Evolutionary conservation across 2,113 vertebrate genomes (phyloP).

Genomic region (Otus sunia): DNA sequence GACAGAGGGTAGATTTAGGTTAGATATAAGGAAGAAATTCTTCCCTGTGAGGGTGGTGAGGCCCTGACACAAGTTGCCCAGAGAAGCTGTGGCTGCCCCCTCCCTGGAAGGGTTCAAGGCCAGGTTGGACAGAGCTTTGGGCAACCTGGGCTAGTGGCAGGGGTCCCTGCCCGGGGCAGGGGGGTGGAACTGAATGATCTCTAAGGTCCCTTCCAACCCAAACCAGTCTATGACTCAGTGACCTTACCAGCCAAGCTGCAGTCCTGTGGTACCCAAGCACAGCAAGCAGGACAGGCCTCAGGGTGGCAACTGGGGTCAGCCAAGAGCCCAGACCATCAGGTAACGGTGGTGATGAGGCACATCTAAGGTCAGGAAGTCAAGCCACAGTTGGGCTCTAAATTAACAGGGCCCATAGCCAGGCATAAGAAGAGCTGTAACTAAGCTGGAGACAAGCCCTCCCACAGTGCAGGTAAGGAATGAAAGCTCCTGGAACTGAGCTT

Average conservation of each 20-base stretch:
- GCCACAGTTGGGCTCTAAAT: not conserved
- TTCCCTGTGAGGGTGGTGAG: too few relatives aligned
- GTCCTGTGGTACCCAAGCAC: not conserved
- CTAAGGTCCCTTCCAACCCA: too few relatives aligned
- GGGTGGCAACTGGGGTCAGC: accelerated
- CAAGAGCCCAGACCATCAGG: not conserved
- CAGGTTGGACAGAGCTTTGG: too few relatives aligned
- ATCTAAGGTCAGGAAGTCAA: not conserved
- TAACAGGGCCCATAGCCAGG: accelerated
- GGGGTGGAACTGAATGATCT: too few relatives aligned
- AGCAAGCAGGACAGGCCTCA: not conserved
- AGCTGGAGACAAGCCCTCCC: accelerated
- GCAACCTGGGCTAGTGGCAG: too few relatives aligned
- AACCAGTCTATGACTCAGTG: too few relatives aligned
- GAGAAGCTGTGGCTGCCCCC: too few relatives aligned
- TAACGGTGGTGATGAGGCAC: not conserved
- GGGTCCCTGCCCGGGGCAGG: too few relatives aligned
- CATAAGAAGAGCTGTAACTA: accelerated
- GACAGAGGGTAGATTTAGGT: too few relatives aligned
- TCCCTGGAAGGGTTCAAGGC: too few relatives aligned
- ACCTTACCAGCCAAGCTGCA: not conserved
- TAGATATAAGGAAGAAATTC: too few relatives aligned
- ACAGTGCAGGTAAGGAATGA: accelerated
- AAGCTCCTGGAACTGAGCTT: not conserved
- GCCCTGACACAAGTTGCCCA: too few relatives aligned